These are phyloP conservation scores for Phymatocera aterrima DNA, from an alignment of 2,888 invertebrate species.

Conservation along the genomic window DNA sequence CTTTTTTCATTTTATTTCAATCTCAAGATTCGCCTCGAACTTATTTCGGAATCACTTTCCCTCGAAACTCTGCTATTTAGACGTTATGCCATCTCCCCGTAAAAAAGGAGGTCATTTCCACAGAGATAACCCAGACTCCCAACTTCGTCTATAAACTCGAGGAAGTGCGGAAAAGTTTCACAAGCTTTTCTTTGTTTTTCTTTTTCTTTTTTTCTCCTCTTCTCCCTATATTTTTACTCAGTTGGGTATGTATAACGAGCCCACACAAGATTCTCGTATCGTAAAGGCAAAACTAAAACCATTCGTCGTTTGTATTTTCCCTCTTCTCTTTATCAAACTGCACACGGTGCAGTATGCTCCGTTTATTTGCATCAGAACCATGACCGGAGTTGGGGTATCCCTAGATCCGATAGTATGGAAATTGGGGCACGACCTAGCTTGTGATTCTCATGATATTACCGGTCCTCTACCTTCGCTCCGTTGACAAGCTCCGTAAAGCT, in stretches of 20 bases:
- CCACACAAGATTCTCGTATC: slow-evolving; percentile 21
- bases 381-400: background rate
- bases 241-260: slow-evolving; percentile 38
- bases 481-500: background rate
- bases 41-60: slow-evolving; percentile 61
- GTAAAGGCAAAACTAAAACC: background rate
- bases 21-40: slow-evolving; percentile 54
- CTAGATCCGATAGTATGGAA: background rate
- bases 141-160: background rate
- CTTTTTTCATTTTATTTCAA: slow-evolving; percentile 65
- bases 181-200: slow-evolving; percentile 47
- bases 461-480: background rate
- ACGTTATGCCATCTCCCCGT: slow-evolving; percentile 22
- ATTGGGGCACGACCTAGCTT: background rate
- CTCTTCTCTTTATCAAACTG: background rate
- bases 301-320: too few species aligned
- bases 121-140: slow-evolving; percentile 13
- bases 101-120: slow-evolving; percentile 21
- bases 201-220: slow-evolving; percentile 10
- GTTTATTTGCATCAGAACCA: background rate
- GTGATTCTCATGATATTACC: background rate
- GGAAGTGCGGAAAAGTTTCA: background rate
- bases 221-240: slow-evolving; percentile 45
- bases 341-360: background rate
- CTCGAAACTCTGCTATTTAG: slow-evolving; percentile 32